phyloP scores from a whole-genome alignment of 2,888 invertebrate species.

The Melieria crassipennis region DNA sequence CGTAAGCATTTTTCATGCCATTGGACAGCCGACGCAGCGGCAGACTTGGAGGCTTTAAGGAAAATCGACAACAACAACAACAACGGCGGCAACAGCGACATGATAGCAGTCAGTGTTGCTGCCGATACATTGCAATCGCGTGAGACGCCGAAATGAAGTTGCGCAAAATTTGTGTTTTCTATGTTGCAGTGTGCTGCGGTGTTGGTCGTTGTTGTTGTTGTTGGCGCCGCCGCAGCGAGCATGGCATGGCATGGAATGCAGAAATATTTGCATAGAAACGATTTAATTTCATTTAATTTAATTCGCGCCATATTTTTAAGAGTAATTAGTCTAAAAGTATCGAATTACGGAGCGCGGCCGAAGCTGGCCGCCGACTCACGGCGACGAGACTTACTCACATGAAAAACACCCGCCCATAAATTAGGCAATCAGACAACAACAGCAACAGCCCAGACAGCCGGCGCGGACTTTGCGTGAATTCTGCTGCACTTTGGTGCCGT shows the following conservation, averaged over 20 bases:
- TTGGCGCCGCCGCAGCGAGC: background rate
- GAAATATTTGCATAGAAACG: constrained; percentile 23
- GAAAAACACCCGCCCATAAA: too few species aligned
- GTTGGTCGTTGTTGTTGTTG: too few species aligned
- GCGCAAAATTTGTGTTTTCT: background rate
- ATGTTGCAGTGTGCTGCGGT: too few species aligned
- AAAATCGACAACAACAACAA: too few species aligned
- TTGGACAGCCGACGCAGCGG: background rate
- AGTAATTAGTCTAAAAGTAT: background rate
- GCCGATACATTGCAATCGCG: background rate
- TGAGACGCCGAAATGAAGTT: background rate
- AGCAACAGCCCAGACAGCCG: background rate
- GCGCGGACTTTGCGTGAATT: too few species aligned
- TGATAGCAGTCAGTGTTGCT: too few species aligned
- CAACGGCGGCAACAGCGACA: too few species aligned
- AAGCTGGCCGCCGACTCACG: too few species aligned
- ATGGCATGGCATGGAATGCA: background rate
- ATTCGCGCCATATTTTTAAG: constrained; percentile 6
- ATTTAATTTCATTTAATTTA: constrained; percentile 29
- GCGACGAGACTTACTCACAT: too few species aligned
- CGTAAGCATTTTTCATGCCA: background rate
- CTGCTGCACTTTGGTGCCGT: too few species aligned
- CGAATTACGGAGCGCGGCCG: too few species aligned
- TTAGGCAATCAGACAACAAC: background rate
- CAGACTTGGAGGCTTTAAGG: too few species aligned